Conservation (phyloP, 1,140 invertebrate genomes). For the Paramacrobiotus metropolitanus region DNA sequence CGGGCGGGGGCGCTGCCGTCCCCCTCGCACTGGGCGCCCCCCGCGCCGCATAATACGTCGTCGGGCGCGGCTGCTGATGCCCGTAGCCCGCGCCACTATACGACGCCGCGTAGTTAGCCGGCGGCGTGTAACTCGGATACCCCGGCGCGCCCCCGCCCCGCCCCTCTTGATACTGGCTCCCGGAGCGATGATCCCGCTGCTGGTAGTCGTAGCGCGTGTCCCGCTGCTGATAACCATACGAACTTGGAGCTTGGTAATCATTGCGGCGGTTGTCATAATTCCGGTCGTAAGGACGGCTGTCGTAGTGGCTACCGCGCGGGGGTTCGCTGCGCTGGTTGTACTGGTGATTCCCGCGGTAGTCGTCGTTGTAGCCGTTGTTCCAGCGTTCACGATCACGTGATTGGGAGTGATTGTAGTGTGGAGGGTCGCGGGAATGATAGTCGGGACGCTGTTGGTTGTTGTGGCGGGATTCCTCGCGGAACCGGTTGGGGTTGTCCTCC, state of each 20-base stretch:
- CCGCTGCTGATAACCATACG: background rate
- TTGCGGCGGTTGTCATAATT: background rate
- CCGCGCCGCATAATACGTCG: background rate
- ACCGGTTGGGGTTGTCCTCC: no score
- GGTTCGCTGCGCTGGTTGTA: background rate
- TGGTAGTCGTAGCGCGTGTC: background rate
- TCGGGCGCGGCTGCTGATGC: background rate
- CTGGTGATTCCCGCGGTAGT: background rate
- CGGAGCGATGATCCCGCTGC: background rate
- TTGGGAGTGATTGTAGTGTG: no score
- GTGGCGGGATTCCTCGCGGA: no score
- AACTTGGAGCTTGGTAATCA: background rate
- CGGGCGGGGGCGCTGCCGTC: background rate
- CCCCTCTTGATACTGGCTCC: background rate
- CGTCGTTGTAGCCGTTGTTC: background rate
- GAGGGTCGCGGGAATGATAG: no score
- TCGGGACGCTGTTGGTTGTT: no score
- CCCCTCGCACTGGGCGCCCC: background rate
- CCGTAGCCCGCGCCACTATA: background rate
- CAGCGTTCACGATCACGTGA: background rate
- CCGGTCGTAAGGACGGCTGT: background rate
- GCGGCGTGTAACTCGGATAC: no score
- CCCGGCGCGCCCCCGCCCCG: no score
- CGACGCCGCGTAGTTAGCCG: background rate
- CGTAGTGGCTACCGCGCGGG: background rate